Evolutionary conservation across 2,888 invertebrate species (phyloP).

Genomic region (Odontothrips loti): DNA sequence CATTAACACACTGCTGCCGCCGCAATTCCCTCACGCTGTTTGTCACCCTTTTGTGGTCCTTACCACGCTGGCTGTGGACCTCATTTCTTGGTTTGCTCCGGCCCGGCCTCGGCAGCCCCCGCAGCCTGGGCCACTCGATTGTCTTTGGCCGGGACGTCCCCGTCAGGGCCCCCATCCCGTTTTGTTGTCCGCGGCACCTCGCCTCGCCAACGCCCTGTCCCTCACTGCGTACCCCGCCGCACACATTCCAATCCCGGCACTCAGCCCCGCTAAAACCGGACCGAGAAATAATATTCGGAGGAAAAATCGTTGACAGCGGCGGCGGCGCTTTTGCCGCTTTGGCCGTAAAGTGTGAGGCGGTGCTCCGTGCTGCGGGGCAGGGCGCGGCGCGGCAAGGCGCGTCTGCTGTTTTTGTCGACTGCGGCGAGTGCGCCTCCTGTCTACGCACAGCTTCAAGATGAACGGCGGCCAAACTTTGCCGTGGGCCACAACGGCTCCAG

Average conservation of each 20-base stretch:
- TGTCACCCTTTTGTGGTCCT: constrained; percentile 12
- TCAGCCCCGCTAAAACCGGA: background rate
- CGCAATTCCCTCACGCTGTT: constrained; percentile 21
- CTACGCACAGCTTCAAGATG: too few relatives aligned
- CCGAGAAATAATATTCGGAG: too few relatives aligned
- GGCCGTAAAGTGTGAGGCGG: too few relatives aligned
- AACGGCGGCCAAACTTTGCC: too few relatives aligned
- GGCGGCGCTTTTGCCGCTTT: too few relatives aligned
- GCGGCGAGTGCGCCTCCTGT: too few relatives aligned
- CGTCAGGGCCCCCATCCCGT: background rate
- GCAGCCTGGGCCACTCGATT: background rate
- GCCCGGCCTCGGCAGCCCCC: background rate
- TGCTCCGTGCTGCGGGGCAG: too few relatives aligned
- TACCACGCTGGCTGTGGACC: background rate
- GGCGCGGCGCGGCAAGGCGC: too few relatives aligned
- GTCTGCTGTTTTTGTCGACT: too few relatives aligned
- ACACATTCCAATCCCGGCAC: too few relatives aligned
- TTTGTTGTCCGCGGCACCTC: background rate
- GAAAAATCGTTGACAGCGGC: too few relatives aligned
- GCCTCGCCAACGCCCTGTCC: background rate
- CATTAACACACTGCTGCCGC: constrained; percentile 12
- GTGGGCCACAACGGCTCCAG: too few relatives aligned
- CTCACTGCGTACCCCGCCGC: background rate
- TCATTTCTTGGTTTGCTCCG: background rate
- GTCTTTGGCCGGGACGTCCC: background rate